phyloP scores from a whole-genome alignment of 1,140 invertebrate genomes.

The Drosophila sproati region DNA sequence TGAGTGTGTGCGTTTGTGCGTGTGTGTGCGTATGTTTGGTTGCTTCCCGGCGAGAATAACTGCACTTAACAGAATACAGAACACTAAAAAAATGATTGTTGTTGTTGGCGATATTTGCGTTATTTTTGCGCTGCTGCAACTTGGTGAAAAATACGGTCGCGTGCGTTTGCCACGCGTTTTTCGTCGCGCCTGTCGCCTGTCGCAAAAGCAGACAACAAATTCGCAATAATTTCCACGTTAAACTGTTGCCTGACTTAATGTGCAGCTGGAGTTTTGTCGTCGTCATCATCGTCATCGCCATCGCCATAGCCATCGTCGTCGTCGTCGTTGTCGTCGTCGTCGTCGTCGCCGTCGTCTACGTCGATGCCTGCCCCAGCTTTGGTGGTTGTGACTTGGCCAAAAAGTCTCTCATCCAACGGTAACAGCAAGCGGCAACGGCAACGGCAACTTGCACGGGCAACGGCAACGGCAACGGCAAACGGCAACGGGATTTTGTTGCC shows the following conservation, averaged over 20 bases:
- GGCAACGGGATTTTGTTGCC: slow-evolving; percentile 36
- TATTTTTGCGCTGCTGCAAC: background rate
- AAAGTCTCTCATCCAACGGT: slow-evolving; percentile 20
- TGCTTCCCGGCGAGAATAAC: slow-evolving; percentile 25
- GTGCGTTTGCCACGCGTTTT: slow-evolving; percentile 35
- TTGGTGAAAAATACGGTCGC: slow-evolving; percentile 2
- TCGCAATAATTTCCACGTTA: slow-evolving; percentile 84
- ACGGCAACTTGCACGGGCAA: slow-evolving; percentile 14
- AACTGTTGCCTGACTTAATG: slow-evolving; percentile 83
- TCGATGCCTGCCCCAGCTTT: slow-evolving; percentile 48
- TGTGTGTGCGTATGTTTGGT: slow-evolving; percentile 9
- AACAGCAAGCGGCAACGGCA: background rate
- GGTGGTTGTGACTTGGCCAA: slow-evolving; percentile 61
- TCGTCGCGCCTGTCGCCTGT: slow-evolving; percentile 50
- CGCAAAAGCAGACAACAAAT: slow-evolving; percentile 84
- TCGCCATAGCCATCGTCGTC: slow-evolving; percentile 19
- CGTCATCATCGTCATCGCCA: slow-evolving; percentile 42
- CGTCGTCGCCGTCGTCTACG: slow-evolving; percentile 16
- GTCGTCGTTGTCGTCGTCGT: slow-evolving; percentile 36
- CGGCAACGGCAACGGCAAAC: slow-evolving; percentile 20
- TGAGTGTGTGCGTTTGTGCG: slow-evolving; percentile 1
- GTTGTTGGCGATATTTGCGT: slow-evolving; percentile 10
- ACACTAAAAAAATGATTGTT: slow-evolving; percentile 37
- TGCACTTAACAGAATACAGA: slow-evolving; percentile 38
- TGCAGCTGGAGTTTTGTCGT: slow-evolving; percentile 82